Percentiles rank a stretch among this genome's conserved stretches.
Conservation (phyloP, 2,888 invertebrate species). For the Pogonocherus hispidulus region DNA sequence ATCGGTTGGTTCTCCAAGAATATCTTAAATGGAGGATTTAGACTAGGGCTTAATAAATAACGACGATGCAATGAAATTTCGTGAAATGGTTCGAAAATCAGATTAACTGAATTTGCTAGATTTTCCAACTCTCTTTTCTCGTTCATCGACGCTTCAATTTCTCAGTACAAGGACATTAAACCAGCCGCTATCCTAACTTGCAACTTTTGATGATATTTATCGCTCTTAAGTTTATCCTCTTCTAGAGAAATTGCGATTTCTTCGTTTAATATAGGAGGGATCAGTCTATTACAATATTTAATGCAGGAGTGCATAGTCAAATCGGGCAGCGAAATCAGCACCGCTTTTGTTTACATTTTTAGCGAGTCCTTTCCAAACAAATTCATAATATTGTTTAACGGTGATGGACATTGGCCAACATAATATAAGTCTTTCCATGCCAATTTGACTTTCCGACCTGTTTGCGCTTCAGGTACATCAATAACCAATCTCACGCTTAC, state of each 20-base stretch:
- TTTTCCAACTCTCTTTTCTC: neutral
- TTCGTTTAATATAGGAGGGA: neutral
- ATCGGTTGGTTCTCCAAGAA: neutral
- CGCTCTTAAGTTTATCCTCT: neutral
- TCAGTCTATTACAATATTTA: neutral
- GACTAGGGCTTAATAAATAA: constrained; percentile 1
- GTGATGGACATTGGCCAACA: too few relatives aligned
- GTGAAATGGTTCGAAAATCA: neutral
- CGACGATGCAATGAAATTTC: neutral
- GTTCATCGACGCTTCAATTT: neutral
- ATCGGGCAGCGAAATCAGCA: too few relatives aligned
- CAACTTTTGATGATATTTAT: neutral
- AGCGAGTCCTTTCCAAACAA: too few relatives aligned
- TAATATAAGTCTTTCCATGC: too few relatives aligned
- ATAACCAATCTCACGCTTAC: too few relatives aligned
- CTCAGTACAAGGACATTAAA: constrained; percentile 7
- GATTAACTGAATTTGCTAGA: constrained; percentile 5
- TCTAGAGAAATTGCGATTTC: neutral
- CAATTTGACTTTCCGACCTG: too few relatives aligned
- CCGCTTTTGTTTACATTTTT: too few relatives aligned
- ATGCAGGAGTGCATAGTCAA: neutral
- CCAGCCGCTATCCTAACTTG: neutral
- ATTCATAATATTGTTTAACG: too few relatives aligned
- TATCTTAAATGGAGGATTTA: neutral
- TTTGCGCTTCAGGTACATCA: too few relatives aligned